phyloP scores from a whole-genome alignment of 2,888 invertebrate species.

The Tetragonula carbonaria region DNA sequence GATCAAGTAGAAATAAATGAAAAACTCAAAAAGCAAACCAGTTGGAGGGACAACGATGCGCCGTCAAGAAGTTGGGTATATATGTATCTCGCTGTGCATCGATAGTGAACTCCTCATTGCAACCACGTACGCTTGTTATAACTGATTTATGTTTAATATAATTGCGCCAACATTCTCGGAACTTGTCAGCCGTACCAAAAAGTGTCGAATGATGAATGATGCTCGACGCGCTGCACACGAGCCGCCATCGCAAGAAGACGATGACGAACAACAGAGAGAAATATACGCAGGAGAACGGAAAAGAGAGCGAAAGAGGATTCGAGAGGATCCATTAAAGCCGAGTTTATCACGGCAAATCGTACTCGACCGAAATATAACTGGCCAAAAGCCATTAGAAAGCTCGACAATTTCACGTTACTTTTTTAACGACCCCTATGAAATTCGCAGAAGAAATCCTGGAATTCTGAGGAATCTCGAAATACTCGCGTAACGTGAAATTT shows the following conservation, averaged over 20 bases:
- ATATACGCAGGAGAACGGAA: neutral
- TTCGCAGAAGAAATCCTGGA: no score
- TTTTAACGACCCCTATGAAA: no score
- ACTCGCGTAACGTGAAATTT: no score
- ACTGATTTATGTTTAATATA: slow-evolving; percentile 78
- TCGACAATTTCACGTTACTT: no score
- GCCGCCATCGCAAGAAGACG: slow-evolving; percentile 48
- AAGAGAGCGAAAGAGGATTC: slow-evolving; percentile 7
- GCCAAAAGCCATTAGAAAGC: no score
- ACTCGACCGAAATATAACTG: no score
- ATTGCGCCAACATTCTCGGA: slow-evolving; percentile 74
- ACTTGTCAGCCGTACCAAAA: slow-evolving; percentile 72
- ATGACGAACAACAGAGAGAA: slow-evolving; percentile 32
- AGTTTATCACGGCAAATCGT: slow-evolving; percentile 47
- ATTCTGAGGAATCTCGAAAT: no score
- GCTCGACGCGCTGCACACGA: slow-evolving; percentile 54
- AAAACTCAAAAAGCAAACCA: neutral
- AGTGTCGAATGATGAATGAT: slow-evolving; percentile 73
- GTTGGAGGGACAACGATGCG: slow-evolving; percentile 11
- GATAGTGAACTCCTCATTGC: slow-evolving; percentile 57
- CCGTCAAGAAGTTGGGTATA: slow-evolving; percentile 22
- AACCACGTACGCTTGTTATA: slow-evolving; percentile 72
- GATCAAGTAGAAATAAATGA: neutral
- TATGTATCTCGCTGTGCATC: slow-evolving; percentile 20
- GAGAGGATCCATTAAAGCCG: slow-evolving; percentile 49